phyloP scores from a whole-genome alignment of 2,797 vertebrate genomes.

The Helarctos malayanus region DNA sequence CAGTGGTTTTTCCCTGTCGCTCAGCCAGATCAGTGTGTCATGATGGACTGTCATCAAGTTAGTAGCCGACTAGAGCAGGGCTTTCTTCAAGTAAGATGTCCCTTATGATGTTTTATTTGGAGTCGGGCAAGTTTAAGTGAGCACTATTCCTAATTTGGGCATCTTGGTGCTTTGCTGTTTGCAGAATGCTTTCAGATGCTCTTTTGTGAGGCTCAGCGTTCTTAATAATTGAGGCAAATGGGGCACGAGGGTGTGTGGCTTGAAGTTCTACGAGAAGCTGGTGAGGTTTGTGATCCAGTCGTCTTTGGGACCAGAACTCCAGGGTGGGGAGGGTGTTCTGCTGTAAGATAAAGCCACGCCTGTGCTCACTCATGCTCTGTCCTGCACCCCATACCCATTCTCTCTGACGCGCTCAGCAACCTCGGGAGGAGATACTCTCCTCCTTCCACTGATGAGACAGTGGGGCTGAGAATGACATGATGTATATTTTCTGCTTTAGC shows the following conservation, averaged over 20 bases:
- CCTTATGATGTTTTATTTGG: neutral
- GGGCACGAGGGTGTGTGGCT: neutral
- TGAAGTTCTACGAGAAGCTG: neutral
- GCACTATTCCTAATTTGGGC: neutral
- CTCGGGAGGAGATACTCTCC: neutral
- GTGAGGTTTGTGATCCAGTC: neutral
- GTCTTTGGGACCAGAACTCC: neutral
- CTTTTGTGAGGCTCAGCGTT: neutral
- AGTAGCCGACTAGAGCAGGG: neutral
- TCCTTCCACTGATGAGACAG: neutral
- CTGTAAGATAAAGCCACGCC: neutral
- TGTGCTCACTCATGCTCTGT: neutral
- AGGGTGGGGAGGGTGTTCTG: neutral
- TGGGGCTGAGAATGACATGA: neutral
- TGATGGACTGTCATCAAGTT: neutral
- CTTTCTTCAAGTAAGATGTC: neutral
- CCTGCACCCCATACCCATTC: neutral
- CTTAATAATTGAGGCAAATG: slow-evolving; percentile 32
- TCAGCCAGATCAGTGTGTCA: neutral
- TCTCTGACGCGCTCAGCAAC: neutral
- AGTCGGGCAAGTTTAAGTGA: slow-evolving; percentile 1
- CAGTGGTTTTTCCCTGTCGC: neutral
- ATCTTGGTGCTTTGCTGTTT: slow-evolving; percentile 17
- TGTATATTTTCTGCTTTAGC: neutral
- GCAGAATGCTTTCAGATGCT: neutral